A percentile compares a stretch with the other conserved stretches of the same genome.
Conservation (phyloP, 2,113 vertebrate genomes). For the Clarias magur region DNA sequence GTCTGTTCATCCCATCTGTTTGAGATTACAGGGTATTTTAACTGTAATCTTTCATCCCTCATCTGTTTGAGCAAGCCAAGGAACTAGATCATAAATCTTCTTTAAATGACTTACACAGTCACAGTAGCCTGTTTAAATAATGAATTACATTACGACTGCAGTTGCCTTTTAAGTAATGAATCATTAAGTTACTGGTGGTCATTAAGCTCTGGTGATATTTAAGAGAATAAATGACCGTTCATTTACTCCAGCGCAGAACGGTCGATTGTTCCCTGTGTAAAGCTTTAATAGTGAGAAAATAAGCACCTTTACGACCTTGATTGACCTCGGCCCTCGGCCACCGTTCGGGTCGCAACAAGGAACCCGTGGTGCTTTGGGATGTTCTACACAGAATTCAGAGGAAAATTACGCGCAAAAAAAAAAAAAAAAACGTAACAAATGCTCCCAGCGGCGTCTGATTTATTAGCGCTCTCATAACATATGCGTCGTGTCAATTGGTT, state of each 20-base stretch:
- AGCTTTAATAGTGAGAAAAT: constrained; percentile 11
- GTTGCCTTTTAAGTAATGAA: constrained; percentile 22
- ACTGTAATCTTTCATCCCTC: not conserved
- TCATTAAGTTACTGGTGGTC: constrained; percentile 21
- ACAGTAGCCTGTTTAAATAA: constrained; percentile 22
- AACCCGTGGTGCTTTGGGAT: not conserved
- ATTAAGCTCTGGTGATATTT: constrained; percentile 29
- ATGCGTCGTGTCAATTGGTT: constrained; percentile 65
- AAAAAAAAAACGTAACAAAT: constrained; percentile 29
- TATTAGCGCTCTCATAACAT: constrained; percentile 57
- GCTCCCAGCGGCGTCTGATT: constrained; percentile 52
- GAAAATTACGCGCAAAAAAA: not conserved
- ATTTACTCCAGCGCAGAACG: not conserved
- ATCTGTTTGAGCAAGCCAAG: not conserved
- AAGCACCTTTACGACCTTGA: not conserved
- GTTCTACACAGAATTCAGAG: not conserved
- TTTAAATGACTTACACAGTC: constrained; percentile 11
- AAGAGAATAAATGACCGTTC: constrained; percentile 4
- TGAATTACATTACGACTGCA: not conserved
- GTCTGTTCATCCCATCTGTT: not conserved
- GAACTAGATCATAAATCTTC: not conserved
- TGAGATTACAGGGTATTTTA: constrained; percentile 2
- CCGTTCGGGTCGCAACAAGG: not conserved
- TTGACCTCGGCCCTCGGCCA: constrained; percentile 10
- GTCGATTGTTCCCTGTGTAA: not conserved